phyloP scores from a whole-genome alignment of 1,140 invertebrate species.

The Papilio helenus region DNA sequence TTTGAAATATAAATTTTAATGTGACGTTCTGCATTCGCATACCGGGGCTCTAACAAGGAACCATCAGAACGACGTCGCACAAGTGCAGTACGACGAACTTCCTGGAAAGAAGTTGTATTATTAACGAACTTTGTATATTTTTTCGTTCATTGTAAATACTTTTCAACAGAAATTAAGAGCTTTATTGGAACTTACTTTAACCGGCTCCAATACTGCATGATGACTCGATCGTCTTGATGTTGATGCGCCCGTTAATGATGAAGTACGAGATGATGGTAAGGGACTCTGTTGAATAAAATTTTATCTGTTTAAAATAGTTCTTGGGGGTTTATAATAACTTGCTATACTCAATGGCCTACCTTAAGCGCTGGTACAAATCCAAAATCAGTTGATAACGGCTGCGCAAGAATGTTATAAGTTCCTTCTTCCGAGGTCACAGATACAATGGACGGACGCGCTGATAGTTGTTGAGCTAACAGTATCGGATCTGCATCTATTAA shows the following conservation, averaged over 20 bases:
- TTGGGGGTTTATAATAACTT: not conserved
- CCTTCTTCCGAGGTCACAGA: constrained; percentile 78
- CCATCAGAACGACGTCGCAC: constrained; percentile 74
- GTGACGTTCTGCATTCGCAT: constrained; percentile 54
- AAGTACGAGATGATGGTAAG: constrained; percentile 62
- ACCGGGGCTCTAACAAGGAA: constrained; percentile 59
- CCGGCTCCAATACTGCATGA: constrained; percentile 70
- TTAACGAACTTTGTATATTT: not conserved
- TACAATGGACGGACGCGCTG: constrained; percentile 75
- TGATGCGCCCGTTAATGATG: constrained; percentile 69
- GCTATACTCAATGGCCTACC: constrained; percentile 44
- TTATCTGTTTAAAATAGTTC: constrained; percentile 1
- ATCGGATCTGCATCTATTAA: constrained; percentile 72
- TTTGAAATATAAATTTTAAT: constrained; percentile 76
- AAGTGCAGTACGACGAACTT: constrained; percentile 65
- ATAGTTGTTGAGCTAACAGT: constrained; percentile 73
- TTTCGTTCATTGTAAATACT: constrained; percentile 22
- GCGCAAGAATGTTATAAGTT: constrained; percentile 66
- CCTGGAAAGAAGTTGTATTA: constrained; percentile 53
- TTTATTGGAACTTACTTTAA: constrained; percentile 53
- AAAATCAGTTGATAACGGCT: constrained; percentile 72
- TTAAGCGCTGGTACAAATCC: constrained; percentile 72
- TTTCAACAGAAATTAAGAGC: not conserved
- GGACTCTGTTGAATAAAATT: constrained; percentile 58
- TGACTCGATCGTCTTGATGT: constrained; percentile 75